Percentiles rank a stretch among this genome's conserved stretches.
Conservation (phyloP, 1,140 invertebrate genomes). For the Pemphigus obesinymphae region DNA sequence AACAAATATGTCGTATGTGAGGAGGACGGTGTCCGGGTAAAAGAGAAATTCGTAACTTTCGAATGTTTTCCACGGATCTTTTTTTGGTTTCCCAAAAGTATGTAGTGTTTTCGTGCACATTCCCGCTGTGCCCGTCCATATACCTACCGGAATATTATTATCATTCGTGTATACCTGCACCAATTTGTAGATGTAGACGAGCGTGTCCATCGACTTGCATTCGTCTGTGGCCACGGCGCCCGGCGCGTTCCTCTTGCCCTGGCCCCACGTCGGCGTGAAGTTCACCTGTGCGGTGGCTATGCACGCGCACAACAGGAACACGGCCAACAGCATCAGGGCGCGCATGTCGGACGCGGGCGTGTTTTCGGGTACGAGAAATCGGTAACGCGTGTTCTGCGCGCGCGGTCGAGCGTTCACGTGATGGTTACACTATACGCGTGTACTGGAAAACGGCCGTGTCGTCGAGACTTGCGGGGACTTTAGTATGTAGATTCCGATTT, state of each 20-base stretch:
- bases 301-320: conserved; percentile 34
- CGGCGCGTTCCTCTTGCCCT: conserved; percentile 46
- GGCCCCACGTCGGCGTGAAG: conserved; percentile 48
- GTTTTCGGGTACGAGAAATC: background rate
- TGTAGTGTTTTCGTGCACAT: no score
- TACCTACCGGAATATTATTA: no score
- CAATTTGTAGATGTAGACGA: conserved; percentile 45
- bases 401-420: background rate
- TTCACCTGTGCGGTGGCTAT: conserved; percentile 46
- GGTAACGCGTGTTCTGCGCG: background rate
- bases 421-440: background rate
- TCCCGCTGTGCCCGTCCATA: no score
- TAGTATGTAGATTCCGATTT: no score
- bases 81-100: no score
- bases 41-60: no score
- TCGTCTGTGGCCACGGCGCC: conserved; percentile 33
- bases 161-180: conserved; percentile 42
- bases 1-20: no score
- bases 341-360: conserved; percentile 1
- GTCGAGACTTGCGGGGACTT: background rate
- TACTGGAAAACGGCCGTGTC: background rate
- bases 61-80: no score
- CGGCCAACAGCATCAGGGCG: background rate
- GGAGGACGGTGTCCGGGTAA: no score
- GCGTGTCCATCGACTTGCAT: conserved; percentile 45